Evolutionary conservation across 1,140 invertebrate species (phyloP).

Genomic region (Globodera ellingtonae): DNA sequence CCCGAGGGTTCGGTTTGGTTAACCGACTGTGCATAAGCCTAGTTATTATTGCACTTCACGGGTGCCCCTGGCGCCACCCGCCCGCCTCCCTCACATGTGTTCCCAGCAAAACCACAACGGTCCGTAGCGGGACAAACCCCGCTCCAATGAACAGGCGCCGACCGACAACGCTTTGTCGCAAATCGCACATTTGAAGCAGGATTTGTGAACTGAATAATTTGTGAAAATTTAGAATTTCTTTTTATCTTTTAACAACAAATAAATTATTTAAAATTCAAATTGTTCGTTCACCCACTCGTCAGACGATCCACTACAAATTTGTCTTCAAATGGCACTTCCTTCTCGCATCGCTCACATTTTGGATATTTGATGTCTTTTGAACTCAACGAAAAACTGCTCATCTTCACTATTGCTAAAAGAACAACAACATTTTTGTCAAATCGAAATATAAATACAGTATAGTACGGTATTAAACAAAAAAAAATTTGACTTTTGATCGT

Average conservation of each 20-base stretch:
- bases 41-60: too few relatives aligned
- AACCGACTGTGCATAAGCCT: too few relatives aligned
- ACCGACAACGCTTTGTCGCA: conserved; percentile 17
- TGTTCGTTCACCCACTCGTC: not conserved
- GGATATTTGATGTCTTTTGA: conserved; percentile 8
- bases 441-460: too few relatives aligned
- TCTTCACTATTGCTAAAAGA: not conserved
- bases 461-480: too few relatives aligned
- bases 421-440: too few relatives aligned
- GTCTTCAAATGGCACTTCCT: conserved; percentile 16
- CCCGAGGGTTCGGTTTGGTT: too few relatives aligned
- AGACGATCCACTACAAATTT: conserved; percentile 15
- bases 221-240: not conserved
- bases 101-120: conserved; percentile 17
- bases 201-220: conserved; percentile 12
- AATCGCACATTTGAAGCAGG: conserved; percentile 23
- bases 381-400: not conserved
- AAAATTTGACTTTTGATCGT: too few relatives aligned
- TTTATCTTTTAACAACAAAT: too few relatives aligned
- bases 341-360: conserved; percentile 14
- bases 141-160: conserved; percentile 14
- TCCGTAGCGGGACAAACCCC: conserved; percentile 9
- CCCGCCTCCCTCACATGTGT: not conserved
- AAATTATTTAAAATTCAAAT: conserved; percentile 2
- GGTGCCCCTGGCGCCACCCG: too few relatives aligned